These are phyloP conservation scores for Pantala flavescens DNA, from an alignment of 1,140 invertebrate species.

Conservation along the genomic window DNA sequence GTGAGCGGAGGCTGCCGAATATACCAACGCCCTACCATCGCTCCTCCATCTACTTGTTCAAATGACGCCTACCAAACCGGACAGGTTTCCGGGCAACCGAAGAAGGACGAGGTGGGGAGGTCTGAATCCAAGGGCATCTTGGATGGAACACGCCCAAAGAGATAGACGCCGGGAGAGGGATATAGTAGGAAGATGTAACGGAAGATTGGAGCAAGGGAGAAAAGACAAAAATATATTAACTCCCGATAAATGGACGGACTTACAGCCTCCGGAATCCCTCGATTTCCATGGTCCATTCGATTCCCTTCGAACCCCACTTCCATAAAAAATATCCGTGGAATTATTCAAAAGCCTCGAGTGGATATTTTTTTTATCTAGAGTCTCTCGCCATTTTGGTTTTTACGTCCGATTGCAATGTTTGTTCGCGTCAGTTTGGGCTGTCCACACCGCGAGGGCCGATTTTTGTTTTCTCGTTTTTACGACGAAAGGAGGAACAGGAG, in stretches of 20 bases:
- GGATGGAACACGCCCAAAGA: background rate
- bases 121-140: background rate
- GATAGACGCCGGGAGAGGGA: background rate
- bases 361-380: too few species aligned
- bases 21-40: background rate
- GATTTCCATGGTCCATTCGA: too few species aligned
- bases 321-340: too few species aligned
- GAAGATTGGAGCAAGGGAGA: background rate
- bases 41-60: background rate
- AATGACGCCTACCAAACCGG: constrained; percentile 7
- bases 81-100: constrained; percentile 6
- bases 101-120: background rate
- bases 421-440: too few species aligned
- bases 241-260: too few species aligned
- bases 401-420: too few species aligned
- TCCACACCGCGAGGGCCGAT: too few species aligned
- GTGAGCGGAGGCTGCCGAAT: too few species aligned
- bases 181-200: background rate
- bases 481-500: background rate
- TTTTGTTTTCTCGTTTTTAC: background rate
- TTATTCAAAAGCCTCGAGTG: too few species aligned
- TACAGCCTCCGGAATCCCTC: too few species aligned
- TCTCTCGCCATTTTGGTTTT: too few species aligned
- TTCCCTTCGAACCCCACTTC: too few species aligned
- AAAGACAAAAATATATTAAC: background rate